Base-by-base conservation (phyloP, 2,113 vertebrate species). In the Lophotis ruficrista region DNA sequence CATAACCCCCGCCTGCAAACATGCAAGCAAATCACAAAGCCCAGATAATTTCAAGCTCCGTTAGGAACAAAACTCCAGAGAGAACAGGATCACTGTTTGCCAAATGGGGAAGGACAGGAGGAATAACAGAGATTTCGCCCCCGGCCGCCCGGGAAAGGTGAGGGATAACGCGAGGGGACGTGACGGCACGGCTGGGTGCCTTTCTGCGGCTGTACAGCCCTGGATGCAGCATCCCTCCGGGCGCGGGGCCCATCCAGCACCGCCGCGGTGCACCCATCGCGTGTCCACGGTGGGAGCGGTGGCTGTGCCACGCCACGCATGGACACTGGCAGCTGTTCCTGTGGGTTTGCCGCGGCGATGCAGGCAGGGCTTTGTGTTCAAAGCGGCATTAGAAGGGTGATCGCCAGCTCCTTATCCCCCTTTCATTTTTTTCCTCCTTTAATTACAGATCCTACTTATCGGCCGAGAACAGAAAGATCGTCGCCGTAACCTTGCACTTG, bases 361-460 rank as follows among this genome's bases (percentile, higher is more conserved):
- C 91, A 68, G 87, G 61, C 92, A 94, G 65, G 37, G 73, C 91
- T 97, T 82, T 90, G 92, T 72, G 77, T 91, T 97, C 94, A 97
- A 94, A 97, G 93, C 35, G 5, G 71, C 48, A 15, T 61, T 65
- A 89, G 96, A 96, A 96, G 83, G 93, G 83, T 1, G 31, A 85
- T 35, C 5, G 2, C 71, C 41, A 53, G 92, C 78, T 95, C 90
- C 89, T 94, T 87, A 86, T 96, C 95, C 96, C 71, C 38, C 18
- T 95, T 95, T 93, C 94, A 70, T 97, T 97, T 97, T 83, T 92
- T 85, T 95, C 76, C 93, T 94, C 90, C 86, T 95, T 97, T 97
- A 97, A 97, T 97, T 97, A 97, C 91, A 91, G 97, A 95, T 94
- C 96, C 93, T 93, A 97, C 95, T 97, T 96, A 97, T 96, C 88